Base-by-base conservation (phyloP, 2,113 vertebrate genomes). In the Pao palembangensis region DNA sequence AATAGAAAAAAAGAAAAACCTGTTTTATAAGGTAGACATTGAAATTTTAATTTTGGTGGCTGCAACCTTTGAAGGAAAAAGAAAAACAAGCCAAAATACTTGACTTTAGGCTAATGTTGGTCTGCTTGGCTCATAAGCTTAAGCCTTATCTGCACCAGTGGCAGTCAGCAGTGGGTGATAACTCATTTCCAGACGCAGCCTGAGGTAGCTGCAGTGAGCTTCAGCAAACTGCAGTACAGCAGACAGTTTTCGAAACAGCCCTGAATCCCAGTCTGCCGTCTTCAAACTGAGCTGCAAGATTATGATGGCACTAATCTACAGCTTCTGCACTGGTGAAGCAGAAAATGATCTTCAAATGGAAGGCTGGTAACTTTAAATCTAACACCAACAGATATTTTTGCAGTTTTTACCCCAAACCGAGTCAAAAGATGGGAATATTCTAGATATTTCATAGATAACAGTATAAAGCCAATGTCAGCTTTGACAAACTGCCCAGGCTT, bases 111-210 rank as follows among this genome's bases (percentile, higher is more conserved):
- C 52, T 34, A 41, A 13, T 64, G 48, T 75, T 41, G 50, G 46
- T 51, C 20, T 55, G 20, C 54, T 11, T 1, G 28, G 55, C 43
- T 55, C 52, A 60, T n/a, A 8, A 59, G 51, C 42, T 31, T 55
- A 46, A 51, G 64, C 65, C 54, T 76, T 69, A 76, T 83, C 79
- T 58, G 43, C 19, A 61, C 71, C 23, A 19, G 59, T 41, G 62
- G 68, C 75, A 41, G 61, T 64, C 75, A 73, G 73, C 61, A 66
- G 65, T 21, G 44, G 41, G 47, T 52, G 69, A 72, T 59, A 61
- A 64, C 31, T 77, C 70, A 68, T 73, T 73, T 69, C 42, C 52
- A 78, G 63, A 76, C 61, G 1, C 53, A 55, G 55, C 75, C 71
- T 17, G 74, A 78, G 84, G 75, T 58, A 68, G 50, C 57, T 1